Percentiles rank a stretch among this genome's conserved stretches.
Evolutionary conservation across 2,113 vertebrate genomes (phyloP).

Genomic region (Podocnemis expansa): DNA sequence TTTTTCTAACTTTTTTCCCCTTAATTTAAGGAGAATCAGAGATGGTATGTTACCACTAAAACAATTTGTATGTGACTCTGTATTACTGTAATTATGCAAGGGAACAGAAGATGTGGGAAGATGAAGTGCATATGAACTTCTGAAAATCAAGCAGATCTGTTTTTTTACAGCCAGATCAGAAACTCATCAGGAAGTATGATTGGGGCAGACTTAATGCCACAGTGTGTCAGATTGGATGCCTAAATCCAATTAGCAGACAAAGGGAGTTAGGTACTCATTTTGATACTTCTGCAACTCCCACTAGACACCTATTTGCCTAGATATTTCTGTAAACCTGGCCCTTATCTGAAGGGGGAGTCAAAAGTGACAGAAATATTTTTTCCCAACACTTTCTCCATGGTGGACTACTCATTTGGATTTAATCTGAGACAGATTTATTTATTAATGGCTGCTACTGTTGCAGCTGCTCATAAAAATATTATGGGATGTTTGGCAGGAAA

Average conservation of each 20-base stretch:
- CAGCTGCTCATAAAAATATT: background rate
- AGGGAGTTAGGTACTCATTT: fast-evolving
- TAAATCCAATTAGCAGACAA: background rate
- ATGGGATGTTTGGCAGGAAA: background rate
- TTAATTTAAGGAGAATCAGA: slow-evolving; percentile 49
- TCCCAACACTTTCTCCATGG: background rate
- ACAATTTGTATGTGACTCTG: slow-evolving; percentile 36
- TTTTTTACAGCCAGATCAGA: background rate
- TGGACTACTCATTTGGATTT: fast-evolving
- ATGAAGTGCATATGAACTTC: background rate
- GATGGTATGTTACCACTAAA: slow-evolving; percentile 4
- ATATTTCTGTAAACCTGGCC: background rate
- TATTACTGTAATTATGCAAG: background rate
- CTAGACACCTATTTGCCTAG: background rate
- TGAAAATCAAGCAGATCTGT: background rate
- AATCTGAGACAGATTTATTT: background rate
- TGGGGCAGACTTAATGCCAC: background rate
- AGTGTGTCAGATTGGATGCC: background rate
- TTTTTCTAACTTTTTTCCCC: slow-evolving; percentile 45
- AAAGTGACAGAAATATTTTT: background rate
- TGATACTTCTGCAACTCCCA: background rate
- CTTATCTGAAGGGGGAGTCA: background rate
- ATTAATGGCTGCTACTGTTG: background rate
- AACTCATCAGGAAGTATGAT: background rate
- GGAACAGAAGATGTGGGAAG: background rate